These are phyloP conservation scores for Pogonomyrmex californicus DNA, from an alignment of 1,140 invertebrate species.

Conservation along the genomic window DNA sequence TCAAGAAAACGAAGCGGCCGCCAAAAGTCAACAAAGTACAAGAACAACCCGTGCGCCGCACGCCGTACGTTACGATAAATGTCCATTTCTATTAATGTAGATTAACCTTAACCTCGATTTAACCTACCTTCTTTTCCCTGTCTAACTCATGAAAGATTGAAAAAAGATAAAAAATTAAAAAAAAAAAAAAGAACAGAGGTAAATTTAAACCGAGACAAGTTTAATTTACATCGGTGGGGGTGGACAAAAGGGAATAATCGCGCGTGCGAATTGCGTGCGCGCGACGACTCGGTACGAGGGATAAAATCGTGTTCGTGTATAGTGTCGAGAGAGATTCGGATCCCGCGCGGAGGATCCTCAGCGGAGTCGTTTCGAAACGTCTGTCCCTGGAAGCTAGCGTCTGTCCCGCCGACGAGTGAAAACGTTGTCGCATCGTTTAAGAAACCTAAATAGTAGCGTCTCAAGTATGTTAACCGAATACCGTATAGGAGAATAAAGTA, in stretches of 20 bases:
- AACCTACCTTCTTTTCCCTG: no score
- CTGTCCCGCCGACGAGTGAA: constrained; percentile 22
- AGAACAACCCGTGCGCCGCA: no score
- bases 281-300: background rate
- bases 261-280: background rate
- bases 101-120: no score
- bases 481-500: constrained; percentile 17
- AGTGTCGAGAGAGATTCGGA: background rate
- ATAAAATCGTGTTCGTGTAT: constrained; percentile 42
- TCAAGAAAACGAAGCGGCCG: background rate
- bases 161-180: no score
- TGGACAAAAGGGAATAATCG: background rate
- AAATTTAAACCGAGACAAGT: no score
- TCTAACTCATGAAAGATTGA: no score
- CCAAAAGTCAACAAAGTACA: no score
- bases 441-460: constrained; percentile 25
- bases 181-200: no score
- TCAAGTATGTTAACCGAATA: constrained; percentile 28
- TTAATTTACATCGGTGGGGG: no score
- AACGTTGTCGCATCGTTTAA: constrained; percentile 14
- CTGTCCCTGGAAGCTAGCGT: constrained; percentile 36
- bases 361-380: constrained; percentile 8
- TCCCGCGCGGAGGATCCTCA: background rate
- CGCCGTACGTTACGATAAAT: no score
- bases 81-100: no score